A percentile compares a stretch with the other conserved stretches of the same genome.
Evolutionary conservation across 2,888 invertebrate species (phyloP).

Genomic region (Cheiracanthium punctorium): DNA sequence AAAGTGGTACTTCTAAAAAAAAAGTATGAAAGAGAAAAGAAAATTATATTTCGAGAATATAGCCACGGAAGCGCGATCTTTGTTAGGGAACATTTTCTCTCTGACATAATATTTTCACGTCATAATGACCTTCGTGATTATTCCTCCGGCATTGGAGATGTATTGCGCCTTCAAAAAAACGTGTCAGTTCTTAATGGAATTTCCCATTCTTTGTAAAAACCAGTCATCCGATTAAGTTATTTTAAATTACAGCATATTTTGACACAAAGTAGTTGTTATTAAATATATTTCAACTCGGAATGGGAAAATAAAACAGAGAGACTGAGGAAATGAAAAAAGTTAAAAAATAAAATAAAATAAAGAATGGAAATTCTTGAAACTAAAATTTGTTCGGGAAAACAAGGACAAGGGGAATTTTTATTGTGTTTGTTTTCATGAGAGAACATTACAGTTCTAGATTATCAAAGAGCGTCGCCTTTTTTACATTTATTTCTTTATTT

Average conservation of each 20-base stretch:
- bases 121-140: neutral
- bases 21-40: too few species aligned
- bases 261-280: neutral
- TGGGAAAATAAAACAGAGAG: neutral
- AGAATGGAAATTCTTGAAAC: neutral
- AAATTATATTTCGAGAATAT: too few species aligned
- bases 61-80: too few species aligned
- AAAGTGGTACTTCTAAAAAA: too few species aligned
- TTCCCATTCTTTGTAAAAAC: neutral
- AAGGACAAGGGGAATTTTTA: neutral
- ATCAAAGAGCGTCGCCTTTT: neutral
- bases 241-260: neutral
- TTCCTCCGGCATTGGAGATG: neutral
- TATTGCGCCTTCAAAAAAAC: neutral
- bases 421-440: neutral
- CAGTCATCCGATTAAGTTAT: conserved; percentile 4
- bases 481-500: too few species aligned
- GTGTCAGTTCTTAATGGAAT: neutral
- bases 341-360: neutral
- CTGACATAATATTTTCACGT: neutral
- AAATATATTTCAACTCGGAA: neutral
- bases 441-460: neutral
- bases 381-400: neutral
- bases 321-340: too few species aligned
- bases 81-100: too few species aligned